Evolutionary conservation across 1,140 invertebrate species (phyloP).

Genomic region (Steinernema khuongi): DNA sequence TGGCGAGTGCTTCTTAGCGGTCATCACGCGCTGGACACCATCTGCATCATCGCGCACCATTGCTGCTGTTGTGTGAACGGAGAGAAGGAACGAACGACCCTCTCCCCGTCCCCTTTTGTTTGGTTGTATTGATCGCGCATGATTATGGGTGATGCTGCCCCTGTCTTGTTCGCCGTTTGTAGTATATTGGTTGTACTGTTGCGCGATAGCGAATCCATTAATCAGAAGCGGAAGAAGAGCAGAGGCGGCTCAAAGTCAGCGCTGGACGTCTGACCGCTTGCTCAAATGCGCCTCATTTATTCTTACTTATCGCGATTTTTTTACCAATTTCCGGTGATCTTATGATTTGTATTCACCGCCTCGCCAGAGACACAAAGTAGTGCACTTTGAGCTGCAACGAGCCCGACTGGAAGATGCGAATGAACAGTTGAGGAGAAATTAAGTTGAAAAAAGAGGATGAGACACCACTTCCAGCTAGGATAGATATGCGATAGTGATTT

Average conservation of each 20-base stretch:
- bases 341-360: not conserved
- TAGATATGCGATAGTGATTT: slow-evolving; percentile 2
- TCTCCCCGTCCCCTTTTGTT: slow-evolving; percentile 16
- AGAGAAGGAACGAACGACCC: slow-evolving; percentile 2
- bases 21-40: slow-evolving; percentile 14
- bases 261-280: no score
- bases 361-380: not conserved
- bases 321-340: not conserved
- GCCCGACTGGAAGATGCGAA: not conserved
- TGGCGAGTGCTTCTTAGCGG: slow-evolving; percentile 2
- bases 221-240: no score
- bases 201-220: not conserved
- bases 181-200: slow-evolving; percentile 15
- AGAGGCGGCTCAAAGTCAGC: no score
- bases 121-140: slow-evolving; percentile 12
- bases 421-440: not conserved
- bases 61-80: slow-evolving; percentile 14
- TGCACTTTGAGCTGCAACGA: not conserved
- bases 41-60: slow-evolving; percentile 12
- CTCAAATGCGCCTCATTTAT: no score
- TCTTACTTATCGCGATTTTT: not conserved
- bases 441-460: no score
- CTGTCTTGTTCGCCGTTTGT: slow-evolving; percentile 10
- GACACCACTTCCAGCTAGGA: no score
- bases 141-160: slow-evolving; percentile 13